Conservation (phyloP, 2,888 invertebrate species). For the Dendrolimus houi region DNA sequence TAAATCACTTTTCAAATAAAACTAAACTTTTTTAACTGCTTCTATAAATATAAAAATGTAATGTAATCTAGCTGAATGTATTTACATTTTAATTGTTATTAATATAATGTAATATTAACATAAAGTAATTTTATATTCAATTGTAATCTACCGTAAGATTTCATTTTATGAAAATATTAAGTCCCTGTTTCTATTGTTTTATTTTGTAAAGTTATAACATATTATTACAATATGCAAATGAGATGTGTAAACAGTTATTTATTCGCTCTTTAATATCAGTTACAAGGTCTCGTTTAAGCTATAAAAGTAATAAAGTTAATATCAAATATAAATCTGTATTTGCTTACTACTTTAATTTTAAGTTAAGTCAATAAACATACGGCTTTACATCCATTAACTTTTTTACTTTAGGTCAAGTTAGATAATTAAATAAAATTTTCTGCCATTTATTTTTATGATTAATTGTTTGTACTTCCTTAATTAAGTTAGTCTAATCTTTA, state of each 20-base stretch:
- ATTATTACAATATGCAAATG: background rate
- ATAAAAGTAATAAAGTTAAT: background rate
- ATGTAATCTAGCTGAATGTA: no score
- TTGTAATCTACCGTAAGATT: background rate
- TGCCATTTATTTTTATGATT: no score
- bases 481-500: no score
- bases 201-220: background rate
- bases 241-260: constrained; percentile 3
- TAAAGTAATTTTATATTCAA: background rate
- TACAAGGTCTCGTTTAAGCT: background rate
- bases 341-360: background rate
- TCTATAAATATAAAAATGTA: no score
- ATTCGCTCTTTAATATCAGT: background rate
- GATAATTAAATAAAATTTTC: no score
- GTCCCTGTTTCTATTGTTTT: background rate
- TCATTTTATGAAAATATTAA: background rate
- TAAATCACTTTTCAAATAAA: no score
- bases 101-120: background rate
- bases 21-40: no score
- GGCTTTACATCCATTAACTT: background rate
- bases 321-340: background rate
- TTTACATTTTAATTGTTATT: background rate
- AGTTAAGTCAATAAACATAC: background rate
- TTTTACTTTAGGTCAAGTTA: background rate
- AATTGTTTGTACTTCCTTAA: no score